Base-by-base conservation (phyloP, 2,113 vertebrate species). In the Zosterops borbonicus region DNA sequence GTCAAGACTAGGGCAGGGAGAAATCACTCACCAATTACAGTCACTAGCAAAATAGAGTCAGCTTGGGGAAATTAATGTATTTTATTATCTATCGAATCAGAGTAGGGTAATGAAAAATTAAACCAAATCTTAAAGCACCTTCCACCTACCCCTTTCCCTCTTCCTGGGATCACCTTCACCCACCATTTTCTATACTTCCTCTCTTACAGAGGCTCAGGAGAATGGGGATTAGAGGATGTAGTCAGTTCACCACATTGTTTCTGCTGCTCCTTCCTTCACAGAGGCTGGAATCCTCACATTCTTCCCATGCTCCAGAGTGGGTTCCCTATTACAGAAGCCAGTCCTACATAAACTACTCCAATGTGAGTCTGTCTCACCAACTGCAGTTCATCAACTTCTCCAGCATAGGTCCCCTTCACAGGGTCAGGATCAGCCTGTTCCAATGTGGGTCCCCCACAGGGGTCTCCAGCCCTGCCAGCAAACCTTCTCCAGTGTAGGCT, bases 371-470 rank as follows among this genome's bases (percentile, higher is more conserved):
- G 2, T 47, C 53, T 22, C 39, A 15, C 11, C 9, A 12, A 14
- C 46, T 53, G 29, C 29, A 46, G 28, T 24, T 53, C 23, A 21
- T 14, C 2, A 18, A 21, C 17, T 41, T 28, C 39, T 64, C 9
- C 17, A 42, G 19, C 1, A 0, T 0, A 11, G 9, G 25, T 22
- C 33, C 24, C 21, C 14, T 58, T 18, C 46, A 24, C 11, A 39
- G 53, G 42, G 28, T 28, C 44, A 52, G 59, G 35, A 50, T 28
- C 21, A 58, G 31, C 22, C 18, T 56, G 24, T 17, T 62, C 12
- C 47, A 50, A 1, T 0, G 0, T 7, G 11, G 15, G 12, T 9
- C 15, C 7, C 17, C 39, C 18, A 23, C 4, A 31, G 44, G 7
- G 44, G 7, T n/a, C 20, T 4, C 18, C 20, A 50, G 28, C 58